Base-by-base conservation (phyloP, 1,140 invertebrate species). In the Micrasema longulum region DNA sequence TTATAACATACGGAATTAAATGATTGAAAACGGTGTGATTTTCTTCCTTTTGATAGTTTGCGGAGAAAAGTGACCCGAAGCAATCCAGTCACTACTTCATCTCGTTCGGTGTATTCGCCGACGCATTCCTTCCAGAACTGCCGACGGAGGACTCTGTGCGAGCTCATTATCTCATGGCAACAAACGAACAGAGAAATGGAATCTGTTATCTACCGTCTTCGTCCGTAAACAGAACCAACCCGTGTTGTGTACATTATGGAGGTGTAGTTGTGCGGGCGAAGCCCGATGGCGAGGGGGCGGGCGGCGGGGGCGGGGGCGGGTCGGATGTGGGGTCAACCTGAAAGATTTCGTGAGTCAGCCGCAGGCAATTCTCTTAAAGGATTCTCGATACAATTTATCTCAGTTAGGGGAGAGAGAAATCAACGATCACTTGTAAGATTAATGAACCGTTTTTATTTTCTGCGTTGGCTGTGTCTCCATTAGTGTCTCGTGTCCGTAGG, bases 111-210 rank as follows among this genome's bases (percentile, higher is more conserved):
- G 1, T 22, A 23, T 53, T 53, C 50, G 7, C 7, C 26, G 26
- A 31, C 26, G 7, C 2, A 31, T 31, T 31, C 7, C 26, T 31
- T 31, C 26, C 26, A 31, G 7, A 7, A 31, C 26, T 31, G 26
- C 26, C 26, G 7, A 31, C 26, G 2, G 52, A 12, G 52, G 52
- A 55, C 26, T 31, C 12, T 31, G 20, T 55, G 52, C 10, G 52
- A 55, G 52, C 52, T 55, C 35, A 55, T 55, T 55, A 31, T 55
- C 52, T 55, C 35, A 55, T 55, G 20, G 35, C 12, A 55, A 55
- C 52, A 55, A 55, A 55, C 26, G 26, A 23, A 55, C 52, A 23
- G 22, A 26, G 52, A 55, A 31, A 55, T 55, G 52, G 35, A 55
- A 55, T 55, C 31, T 55, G 22, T 31, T 55, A 31, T 14, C 52